Evolutionary conservation across 1,140 invertebrate genomes (phyloP).

Genomic region (Agrypnia vestita): DNA sequence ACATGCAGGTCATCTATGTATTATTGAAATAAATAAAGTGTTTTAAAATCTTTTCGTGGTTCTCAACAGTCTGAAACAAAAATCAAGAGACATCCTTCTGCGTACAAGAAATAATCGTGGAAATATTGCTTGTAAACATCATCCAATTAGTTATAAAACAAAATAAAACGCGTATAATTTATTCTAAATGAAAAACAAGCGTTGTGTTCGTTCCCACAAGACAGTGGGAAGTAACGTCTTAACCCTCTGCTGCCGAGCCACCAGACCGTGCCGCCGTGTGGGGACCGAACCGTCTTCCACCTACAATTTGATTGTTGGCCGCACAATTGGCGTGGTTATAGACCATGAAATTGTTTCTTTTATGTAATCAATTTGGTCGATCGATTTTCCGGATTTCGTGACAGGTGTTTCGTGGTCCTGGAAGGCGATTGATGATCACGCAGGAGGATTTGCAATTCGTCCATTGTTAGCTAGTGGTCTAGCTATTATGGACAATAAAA

Average conservation of each 20-base stretch:
- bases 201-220: slow-evolving; percentile 40
- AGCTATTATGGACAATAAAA: too few species aligned
- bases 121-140: neutral
- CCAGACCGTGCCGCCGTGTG: slow-evolving; percentile 4
- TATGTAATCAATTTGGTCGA: slow-evolving; percentile 33
- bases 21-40: too few species aligned
- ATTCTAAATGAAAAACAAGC: neutral
- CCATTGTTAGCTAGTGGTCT: too few species aligned
- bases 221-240: slow-evolving; percentile 32
- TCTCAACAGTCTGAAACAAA: too few species aligned
- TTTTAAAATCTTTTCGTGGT: too few species aligned
- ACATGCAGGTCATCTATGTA: too few species aligned
- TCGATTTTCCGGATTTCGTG: slow-evolving; percentile 5
- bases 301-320: slow-evolving; percentile 28
- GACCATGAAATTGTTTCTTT: slow-evolving; percentile 41
- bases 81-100: too few species aligned
- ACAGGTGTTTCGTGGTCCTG: slow-evolving; percentile 28
- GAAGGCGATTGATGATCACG: neutral
- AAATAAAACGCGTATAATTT: slow-evolving; percentile 10
- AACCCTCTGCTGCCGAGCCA: neutral
- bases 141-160: neutral
- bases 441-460: too few species aligned
- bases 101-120: too few species aligned
- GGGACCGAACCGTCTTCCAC: slow-evolving; percentile 6
- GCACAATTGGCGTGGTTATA: neutral